Conservation (phyloP, 2,888 invertebrate species). For the Druceiella hillmani region DNA sequence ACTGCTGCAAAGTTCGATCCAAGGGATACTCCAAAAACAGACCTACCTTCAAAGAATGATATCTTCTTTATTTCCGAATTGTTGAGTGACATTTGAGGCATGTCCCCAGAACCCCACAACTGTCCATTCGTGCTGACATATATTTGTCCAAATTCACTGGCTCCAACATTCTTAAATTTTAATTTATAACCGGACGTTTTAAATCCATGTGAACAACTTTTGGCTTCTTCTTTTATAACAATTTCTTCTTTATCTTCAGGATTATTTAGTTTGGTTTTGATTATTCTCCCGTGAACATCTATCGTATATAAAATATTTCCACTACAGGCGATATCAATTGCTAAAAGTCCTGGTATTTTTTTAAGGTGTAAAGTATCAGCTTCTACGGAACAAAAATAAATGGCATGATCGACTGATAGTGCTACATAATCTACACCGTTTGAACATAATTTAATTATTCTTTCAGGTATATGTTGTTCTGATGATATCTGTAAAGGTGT, state of each 20-base stretch:
- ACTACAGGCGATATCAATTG: constrained; percentile 59
- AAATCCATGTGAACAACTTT: constrained; percentile 61
- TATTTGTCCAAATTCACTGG: constrained; percentile 57
- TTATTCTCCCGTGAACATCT: constrained; percentile 56
- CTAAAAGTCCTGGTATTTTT: constrained; percentile 48
- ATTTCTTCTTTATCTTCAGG: constrained; percentile 57
- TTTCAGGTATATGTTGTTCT: constrained; percentile 41
- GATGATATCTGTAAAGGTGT: constrained; percentile 34
- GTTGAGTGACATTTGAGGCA: constrained; percentile 61
- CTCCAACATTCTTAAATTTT: constrained; percentile 57
- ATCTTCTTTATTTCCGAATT: constrained; percentile 57
- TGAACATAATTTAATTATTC: constrained; percentile 44
- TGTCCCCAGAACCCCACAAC: constrained; percentile 63
- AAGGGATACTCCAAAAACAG: constrained; percentile 64
- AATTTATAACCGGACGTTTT: constrained; percentile 56
- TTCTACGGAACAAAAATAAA: constrained; percentile 40
- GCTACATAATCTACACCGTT: constrained; percentile 39
- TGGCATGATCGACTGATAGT: constrained; percentile 42
- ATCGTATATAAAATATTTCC: constrained; percentile 56
- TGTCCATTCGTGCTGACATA: constrained; percentile 63
- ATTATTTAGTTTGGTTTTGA: constrained; percentile 48
- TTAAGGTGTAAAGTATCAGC: constrained; percentile 40
- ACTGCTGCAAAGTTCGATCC: constrained; percentile 75
- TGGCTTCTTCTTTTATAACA: constrained; percentile 56
- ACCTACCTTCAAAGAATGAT: constrained; percentile 62